Evolutionary conservation across 35 echinoderm and acorn worm species (phyloP), one percentile per base, ranked within the genome.

Genomic region (Holothuria glaberrima): DNA sequence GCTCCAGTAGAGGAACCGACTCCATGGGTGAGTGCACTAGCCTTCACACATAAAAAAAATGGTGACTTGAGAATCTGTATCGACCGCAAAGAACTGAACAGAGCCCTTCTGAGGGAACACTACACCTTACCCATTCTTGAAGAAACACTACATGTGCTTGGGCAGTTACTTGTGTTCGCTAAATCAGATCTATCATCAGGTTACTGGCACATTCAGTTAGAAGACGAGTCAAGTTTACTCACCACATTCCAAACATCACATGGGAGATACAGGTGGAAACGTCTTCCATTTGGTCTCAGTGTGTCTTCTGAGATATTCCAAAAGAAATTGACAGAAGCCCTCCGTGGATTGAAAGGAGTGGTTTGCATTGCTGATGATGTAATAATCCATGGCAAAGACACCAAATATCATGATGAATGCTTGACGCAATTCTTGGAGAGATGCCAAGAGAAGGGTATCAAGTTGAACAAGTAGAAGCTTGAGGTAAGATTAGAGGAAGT

Each of bases 231-330:
- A 44, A 92, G 90, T 62, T 58, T 86, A 27, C 58, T 92, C 28
- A 96, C 94, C 21, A 96, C 94, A 32, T 93, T 96, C 45, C 64
- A 83, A 17, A 96, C 88, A 9, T 54, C 58, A 0, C 83, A 60
- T 56, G 94, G 90, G 1, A 83, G 90, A 68, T 95, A 92, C 68
- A 54, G 81, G 46, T 95, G 90, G 86, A 88, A 92, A 52, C 63
- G 73, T 18, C 86, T 92, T 22, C 87, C 94, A 68, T 96, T 96
- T 92, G 86, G 94, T 48, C 86, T 89, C 7, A 62, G 26, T 20
- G 94, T 95, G 24, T 93, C 75, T 9, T 85, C 74, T 20, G 75
- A 89, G 61, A 95, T 93, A 13, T 95, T 95, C n/a, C n/a, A 95
- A 63, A 76, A 71, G 87, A 83, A 82, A 17, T 32, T 95, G 56